Base-by-base conservation (phyloP, 2,113 vertebrate genomes). In the Grus americana region DNA sequence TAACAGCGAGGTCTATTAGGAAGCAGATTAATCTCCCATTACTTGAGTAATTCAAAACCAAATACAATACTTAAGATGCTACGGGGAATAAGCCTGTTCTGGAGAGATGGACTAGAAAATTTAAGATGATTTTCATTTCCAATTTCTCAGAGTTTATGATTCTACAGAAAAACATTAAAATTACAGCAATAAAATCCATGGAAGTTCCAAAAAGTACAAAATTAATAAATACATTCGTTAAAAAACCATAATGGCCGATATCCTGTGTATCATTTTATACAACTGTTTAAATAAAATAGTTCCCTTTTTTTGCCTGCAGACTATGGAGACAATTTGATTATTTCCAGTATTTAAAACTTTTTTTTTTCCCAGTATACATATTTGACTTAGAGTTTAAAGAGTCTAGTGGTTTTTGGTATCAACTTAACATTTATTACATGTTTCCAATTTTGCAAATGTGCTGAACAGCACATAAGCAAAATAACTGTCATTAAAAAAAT, bases 21-120 rank as follows among this genome's bases (percentile, higher is more conserved):
- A 92, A 96, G 62, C 63, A 87, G 79, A 97, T 96, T 96, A 92
- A 93, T 94, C 72, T 95, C 76, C 94, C 82, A 92, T 94, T 97
- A 92, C 92, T 92, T 79, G n/a, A 87, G 76, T 92, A 95, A 97
- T 90, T 95, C 92, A 90, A 95, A 93, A 47, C 23, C 49, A 84
- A 97, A 92, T 85, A 92, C 58, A 94, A 71, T 67, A 81, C 75
- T 88, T 84, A 88, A 88, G 75, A 91, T 87, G 79, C 79, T 92
- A 90, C 8, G 70, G 85, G 85, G 82, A 94, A 92, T 88, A 93
- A 92, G 49, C 38, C 92, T 75, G 63, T 93, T 96, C 83, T 92
- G 47, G 90, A 94, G 75, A 96, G 63, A 94, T 55, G 68, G 90
- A 92, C 79, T 93, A 86, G 90, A 94, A 93, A 94, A 97, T 92